Conservation (phyloP, 2,888 invertebrate species). For the Phytoseiulus persimilis region DNA sequence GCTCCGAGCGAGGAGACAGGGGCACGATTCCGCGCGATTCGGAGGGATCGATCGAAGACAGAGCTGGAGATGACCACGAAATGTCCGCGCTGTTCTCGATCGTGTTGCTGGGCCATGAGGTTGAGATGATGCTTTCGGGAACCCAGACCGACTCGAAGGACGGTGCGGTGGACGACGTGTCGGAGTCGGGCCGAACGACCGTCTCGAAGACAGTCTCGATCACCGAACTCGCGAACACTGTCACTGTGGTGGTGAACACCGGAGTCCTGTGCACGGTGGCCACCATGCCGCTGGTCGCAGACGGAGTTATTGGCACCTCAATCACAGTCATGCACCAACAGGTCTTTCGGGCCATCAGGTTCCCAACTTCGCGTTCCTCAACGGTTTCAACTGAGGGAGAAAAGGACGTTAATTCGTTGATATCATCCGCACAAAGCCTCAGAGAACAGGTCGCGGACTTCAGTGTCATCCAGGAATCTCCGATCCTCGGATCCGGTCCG, state of each 20-base stretch:
- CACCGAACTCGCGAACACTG: conserved; percentile 7
- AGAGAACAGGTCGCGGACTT: no score
- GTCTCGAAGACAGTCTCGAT: conserved; percentile 31
- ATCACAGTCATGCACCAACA: conserved; percentile 36
- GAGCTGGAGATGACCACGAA: not conserved
- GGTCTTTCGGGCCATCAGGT: conserved; percentile 34
- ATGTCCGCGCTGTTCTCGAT: not conserved
- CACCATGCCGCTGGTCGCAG: not conserved
- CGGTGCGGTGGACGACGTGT: not conserved
- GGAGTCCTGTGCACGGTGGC: not conserved
- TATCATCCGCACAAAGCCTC: no score
- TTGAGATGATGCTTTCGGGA: conserved; percentile 29
- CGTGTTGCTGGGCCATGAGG: conserved; percentile 19
- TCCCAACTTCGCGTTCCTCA: conserved; percentile 10
- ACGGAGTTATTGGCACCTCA: conserved; percentile 5
- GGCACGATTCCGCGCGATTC: not conserved
- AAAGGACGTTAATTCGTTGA: not conserved
- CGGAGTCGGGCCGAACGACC: not conserved
- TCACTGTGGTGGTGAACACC: not conserved
- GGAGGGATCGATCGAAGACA: not conserved
- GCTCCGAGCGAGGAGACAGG: not conserved
- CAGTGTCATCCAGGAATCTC: no score
- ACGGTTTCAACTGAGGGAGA: not conserved
- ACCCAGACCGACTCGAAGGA: not conserved
- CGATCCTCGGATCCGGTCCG: no score